Percentiles rank a stretch among this genome's conserved stretches.
phyloP scores from a whole-genome alignment of 2,113 vertebrate genomes.

The Elephas maximus region DNA sequence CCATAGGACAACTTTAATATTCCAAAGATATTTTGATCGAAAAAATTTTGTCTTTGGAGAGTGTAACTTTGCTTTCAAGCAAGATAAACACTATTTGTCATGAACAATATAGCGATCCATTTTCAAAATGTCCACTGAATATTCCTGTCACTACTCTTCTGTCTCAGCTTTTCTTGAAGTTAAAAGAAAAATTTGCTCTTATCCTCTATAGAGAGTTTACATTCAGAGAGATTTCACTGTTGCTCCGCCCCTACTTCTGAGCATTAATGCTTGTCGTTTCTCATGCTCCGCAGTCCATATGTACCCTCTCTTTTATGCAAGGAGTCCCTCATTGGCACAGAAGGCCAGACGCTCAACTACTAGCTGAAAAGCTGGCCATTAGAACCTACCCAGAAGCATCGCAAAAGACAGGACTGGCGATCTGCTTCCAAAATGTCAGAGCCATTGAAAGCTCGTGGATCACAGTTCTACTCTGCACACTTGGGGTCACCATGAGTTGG shows the following conservation, averaged over 20 bases:
- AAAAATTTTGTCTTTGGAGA: neutral
- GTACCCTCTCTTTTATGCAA: neutral
- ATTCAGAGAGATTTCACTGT: neutral
- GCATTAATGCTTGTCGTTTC: neutral
- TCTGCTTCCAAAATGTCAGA: neutral
- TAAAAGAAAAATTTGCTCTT: slow-evolving; percentile 4
- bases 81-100: slow-evolving; percentile 14
- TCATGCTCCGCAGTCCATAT: neutral
- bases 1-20: neutral
- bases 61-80: slow-evolving; percentile 24
- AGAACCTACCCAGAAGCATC: no score
- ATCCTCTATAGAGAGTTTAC: neutral
- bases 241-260: neutral
- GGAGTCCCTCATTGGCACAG: neutral
- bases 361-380: no score
- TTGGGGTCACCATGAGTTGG: neutral
- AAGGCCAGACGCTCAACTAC: no score
- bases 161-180: neutral
- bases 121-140: slow-evolving; percentile 7
- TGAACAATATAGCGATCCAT: neutral
- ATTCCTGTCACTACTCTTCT: neutral
- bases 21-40: slow-evolving; percentile 28
- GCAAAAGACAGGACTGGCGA: neutral
- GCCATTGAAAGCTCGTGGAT: neutral
- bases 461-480: neutral